These are phyloP conservation scores for Aramus guarauna DNA, from an alignment of 2,113 vertebrate genomes.

Conservation along the genomic window DNA sequence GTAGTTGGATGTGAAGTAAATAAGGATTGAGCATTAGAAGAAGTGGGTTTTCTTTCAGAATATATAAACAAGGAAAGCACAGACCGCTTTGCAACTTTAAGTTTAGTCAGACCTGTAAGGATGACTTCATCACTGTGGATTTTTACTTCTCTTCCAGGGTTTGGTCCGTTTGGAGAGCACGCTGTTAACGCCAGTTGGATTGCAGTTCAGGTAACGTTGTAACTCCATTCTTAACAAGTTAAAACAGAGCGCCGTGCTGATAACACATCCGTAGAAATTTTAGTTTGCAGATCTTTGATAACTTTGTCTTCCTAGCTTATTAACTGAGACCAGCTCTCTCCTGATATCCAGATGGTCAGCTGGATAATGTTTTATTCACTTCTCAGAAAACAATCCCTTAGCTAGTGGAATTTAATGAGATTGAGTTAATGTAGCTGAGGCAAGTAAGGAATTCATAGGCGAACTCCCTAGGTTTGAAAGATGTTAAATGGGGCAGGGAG, in stretches of 20 bases:
- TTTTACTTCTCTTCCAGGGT: slow-evolving; percentile 68
- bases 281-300: neutral
- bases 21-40: neutral
- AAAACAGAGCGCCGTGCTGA: neutral
- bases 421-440: neutral
- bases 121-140: neutral
- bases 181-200: slow-evolving; percentile 82
- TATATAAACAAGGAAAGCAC: rapidly evolving
- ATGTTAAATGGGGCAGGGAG: neutral
- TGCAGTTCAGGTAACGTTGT: slow-evolving; percentile 76
- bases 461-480: neutral
- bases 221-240: no score
- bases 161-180: slow-evolving; percentile 81
- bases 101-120: neutral
- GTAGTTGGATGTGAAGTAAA: neutral
- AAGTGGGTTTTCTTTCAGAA: neutral
- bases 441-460: neutral
- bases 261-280: rapidly evolving
- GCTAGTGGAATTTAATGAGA: neutral
- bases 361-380: neutral
- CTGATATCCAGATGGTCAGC: neutral
- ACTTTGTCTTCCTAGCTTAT: neutral
- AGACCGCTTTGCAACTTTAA: neutral
- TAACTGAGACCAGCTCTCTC: neutral
- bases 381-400: neutral